phyloP scores from a whole-genome alignment of 2,797 vertebrate species.

The Falco biarmicus region DNA sequence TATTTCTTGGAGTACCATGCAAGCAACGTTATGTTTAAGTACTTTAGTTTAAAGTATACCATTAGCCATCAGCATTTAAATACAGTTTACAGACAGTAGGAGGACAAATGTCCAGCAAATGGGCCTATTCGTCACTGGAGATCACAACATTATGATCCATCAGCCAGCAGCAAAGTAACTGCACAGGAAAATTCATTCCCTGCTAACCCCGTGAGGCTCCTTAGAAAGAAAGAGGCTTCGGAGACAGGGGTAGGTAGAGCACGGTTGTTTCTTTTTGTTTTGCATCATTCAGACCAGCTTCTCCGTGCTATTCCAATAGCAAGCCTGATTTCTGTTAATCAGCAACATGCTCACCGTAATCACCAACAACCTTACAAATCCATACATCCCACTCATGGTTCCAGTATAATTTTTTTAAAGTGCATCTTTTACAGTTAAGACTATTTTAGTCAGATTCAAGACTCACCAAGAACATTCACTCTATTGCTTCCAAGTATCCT shows the following conservation, averaged over 20 bases:
- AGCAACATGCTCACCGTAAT: background rate
- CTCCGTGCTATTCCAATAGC: background rate
- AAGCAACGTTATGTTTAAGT: background rate
- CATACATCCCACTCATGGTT: background rate
- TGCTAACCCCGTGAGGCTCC: background rate
- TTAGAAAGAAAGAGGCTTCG: background rate
- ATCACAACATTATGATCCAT: background rate
- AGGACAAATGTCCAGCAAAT: background rate
- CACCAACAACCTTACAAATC: background rate
- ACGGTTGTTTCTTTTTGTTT: fast-evolving
- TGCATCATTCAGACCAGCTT: background rate
- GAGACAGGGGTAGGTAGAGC: background rate
- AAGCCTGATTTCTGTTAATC: background rate
- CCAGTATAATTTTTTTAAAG: background rate
- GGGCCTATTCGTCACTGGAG: background rate
- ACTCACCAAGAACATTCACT: background rate
- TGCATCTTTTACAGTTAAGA: background rate
- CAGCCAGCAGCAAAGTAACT: background rate
- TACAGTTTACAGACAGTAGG: background rate
- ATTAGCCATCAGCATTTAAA: background rate
- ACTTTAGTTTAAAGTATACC: background rate
- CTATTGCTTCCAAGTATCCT: background rate
- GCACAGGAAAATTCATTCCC: background rate
- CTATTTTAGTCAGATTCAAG: background rate
- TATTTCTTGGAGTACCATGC: background rate